Percentiles rank a stretch among this genome's conserved stretches.
Evolutionary conservation across 2,113 vertebrate species (phyloP).

Genomic region (Lanius collurio): DNA sequence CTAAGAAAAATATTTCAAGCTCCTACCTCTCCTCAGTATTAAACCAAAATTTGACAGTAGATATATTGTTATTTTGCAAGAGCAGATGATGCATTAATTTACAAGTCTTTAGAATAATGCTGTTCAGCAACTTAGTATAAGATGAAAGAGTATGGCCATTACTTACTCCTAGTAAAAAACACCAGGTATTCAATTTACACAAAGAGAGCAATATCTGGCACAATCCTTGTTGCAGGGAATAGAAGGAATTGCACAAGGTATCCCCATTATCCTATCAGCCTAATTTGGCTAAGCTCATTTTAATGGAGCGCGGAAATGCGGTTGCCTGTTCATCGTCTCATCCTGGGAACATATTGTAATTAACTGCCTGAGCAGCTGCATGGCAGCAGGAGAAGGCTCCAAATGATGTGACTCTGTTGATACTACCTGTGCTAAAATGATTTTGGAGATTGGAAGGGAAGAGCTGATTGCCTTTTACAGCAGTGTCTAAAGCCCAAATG

Average conservation of each 20-base stretch:
- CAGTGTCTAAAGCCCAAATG: conserved; percentile 33
- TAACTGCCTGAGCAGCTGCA: conserved; percentile 55
- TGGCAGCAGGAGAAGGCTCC: not conserved
- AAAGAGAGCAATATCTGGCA: not conserved
- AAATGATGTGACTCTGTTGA: conserved; percentile 22
- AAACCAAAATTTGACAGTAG: not conserved
- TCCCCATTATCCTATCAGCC: not conserved
- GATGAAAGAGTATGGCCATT: not conserved
- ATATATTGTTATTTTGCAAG: not conserved
- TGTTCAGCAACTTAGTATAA: not conserved
- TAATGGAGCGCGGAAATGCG: conserved; percentile 21
- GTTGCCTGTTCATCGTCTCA: conserved; percentile 23
- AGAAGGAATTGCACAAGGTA: not conserved
- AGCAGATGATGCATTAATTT: not conserved
- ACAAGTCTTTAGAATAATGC: not conserved
- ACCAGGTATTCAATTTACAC: not conserved
- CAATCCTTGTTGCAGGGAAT: not conserved
- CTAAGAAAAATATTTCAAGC: not conserved
- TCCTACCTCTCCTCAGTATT: not conserved
- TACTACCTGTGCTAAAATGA: conserved; percentile 29
- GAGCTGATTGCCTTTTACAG: conserved; percentile 40
- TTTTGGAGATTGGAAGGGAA: conserved; percentile 48
- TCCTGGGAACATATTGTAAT: conserved; percentile 57
- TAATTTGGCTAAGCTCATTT: conserved; percentile 38
- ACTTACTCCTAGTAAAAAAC: not conserved